Conservation (phyloP, 2,113 vertebrate genomes). For the Hippolais icterina region DNA sequence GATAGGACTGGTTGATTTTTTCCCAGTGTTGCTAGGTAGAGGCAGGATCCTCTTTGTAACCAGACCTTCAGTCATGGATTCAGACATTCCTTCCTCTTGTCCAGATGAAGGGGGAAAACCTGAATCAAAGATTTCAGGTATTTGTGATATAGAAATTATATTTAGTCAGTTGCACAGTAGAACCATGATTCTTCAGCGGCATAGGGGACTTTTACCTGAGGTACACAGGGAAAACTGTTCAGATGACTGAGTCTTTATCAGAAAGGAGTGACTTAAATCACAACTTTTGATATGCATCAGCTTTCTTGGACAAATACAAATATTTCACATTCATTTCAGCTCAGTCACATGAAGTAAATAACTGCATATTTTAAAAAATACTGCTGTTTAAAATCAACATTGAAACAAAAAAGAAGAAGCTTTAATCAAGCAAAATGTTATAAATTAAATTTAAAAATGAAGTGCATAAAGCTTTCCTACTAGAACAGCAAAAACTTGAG, state of each 20-base stretch:
- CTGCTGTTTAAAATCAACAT: not conserved
- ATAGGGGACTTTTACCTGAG: not conserved
- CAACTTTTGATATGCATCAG: not conserved
- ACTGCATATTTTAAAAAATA: not conserved
- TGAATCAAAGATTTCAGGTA: not conserved
- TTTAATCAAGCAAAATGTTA: not conserved
- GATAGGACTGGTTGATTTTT: not conserved
- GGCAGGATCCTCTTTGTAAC: not conserved
- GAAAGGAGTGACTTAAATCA: not conserved
- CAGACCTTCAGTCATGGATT: not conserved
- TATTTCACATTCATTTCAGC: not conserved
- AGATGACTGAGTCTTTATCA: not conserved
- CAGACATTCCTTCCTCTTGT: not conserved
- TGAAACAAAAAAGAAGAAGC: not conserved
- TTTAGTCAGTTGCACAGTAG: not conserved
- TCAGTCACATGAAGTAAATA: not conserved
- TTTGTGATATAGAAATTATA: not conserved
- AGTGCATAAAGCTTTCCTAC: fast-evolving
- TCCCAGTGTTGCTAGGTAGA: not conserved
- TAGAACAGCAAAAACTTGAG: not conserved
- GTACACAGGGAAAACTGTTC: fast-evolving
- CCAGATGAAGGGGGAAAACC: not conserved
- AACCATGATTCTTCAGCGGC: not conserved
- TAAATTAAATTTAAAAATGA: not conserved
- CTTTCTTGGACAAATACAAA: not conserved